Base-by-base conservation (phyloP, 2,113 vertebrate genomes). In the Gymnogyps californianus region DNA sequence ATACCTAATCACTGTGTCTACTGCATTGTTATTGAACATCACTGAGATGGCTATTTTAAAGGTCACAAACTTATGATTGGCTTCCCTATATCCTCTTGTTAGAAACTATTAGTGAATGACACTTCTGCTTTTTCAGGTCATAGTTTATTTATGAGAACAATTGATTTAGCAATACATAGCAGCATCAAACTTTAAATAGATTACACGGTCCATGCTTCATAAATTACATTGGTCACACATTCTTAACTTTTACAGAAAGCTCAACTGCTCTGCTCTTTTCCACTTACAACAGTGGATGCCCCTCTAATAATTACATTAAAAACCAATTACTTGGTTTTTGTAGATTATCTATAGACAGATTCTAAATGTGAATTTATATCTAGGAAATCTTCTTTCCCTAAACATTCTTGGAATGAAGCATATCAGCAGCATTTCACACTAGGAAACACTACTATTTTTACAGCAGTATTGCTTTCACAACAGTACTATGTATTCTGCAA, bases 61-160 rank as follows among this genome's bases (percentile, higher is more conserved):
- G 78, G 47, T n/a, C 77, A 82, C 54, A 83, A 81, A 64, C 21
- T 82, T 87, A 49, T 67, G 54, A 82, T 49, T 55, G 51, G 28
- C 49, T 97, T 91, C 36, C 58, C 55, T 69, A 51, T 54, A 86
- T 44, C 3, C 11, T 51, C 89, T 96, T 86, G 47, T 80, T 90
- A 91, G 62, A 92, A 92, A 71, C 34, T 51, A 61, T 74, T 83
- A 85, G 38, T 87, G 76, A 93, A 84, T 92, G 72, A 62, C 91
- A 94, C 75, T 94, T 91, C 80, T 94, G 25, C 32, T 89, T 97
- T 96, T 93, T 92, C 85, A 92, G 92, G 83, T 95, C 87, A 89
- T 91, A 96, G 59, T 84, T 95, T 97, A 93, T 94, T 92, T 94
- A 89, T 92, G 85, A 97, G 87, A 92, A 96, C 93, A 98, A 95